Conservation (phyloP, 2,888 invertebrate species). For the Caenorhabditis wallacei region DNA sequence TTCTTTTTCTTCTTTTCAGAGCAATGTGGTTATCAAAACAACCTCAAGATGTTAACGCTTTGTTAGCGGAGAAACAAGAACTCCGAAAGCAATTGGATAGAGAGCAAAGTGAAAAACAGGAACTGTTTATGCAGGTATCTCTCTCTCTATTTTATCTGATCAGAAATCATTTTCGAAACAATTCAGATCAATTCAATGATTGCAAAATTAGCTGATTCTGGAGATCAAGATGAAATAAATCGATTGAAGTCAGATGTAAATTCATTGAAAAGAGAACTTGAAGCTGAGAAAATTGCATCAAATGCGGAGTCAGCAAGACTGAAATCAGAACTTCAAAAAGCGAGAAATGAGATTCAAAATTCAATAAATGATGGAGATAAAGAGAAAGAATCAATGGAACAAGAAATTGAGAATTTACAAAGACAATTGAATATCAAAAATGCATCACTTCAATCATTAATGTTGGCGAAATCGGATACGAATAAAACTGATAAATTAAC, state of each 20-base stretch:
- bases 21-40: constrained; percentile 77
- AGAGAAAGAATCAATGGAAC: constrained; percentile 59
- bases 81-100: constrained; percentile 79
- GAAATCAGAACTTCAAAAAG: constrained; percentile 42
- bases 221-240: constrained; percentile 62
- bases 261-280: constrained; percentile 47
- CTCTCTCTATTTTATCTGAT: background rate
- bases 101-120: constrained; percentile 81
- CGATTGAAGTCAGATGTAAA: constrained; percentile 62
- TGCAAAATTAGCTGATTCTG: constrained; percentile 77
- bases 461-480: constrained; percentile 75
- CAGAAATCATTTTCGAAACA: background rate
- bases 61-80: constrained; percentile 80
- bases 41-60: constrained; percentile 77
- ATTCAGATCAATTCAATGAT: constrained; percentile 80
- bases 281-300: constrained; percentile 41
- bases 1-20: constrained; percentile 50
- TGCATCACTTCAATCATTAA: constrained; percentile 78
- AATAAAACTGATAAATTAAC: constrained; percentile 54
- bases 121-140: constrained; percentile 80
- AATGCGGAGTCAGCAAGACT: constrained; percentile 42
- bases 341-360: constrained; percentile 30
- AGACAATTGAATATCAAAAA: constrained; percentile 76
- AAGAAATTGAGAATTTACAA: constrained; percentile 72
- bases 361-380: constrained; percentile 46